phyloP scores from a whole-genome alignment of 2,113 vertebrate species.

The Ceyx melanurus region DNA sequence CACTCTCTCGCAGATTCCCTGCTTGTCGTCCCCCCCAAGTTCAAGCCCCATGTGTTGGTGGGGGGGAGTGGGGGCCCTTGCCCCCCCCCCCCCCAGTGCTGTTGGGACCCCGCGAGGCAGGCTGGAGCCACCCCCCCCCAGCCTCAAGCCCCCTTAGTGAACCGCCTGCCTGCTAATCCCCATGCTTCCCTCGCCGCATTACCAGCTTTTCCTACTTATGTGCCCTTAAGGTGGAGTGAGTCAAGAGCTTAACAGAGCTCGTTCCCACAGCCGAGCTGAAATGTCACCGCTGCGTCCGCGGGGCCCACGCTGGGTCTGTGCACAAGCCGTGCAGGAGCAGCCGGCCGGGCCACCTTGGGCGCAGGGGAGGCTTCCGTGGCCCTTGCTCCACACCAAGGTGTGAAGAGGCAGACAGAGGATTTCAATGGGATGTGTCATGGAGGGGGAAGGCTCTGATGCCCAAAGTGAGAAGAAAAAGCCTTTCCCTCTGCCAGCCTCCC shows the following conservation, averaged over 20 bases:
- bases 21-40: too few relatives aligned
- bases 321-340: background rate
- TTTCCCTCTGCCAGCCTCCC: background rate
- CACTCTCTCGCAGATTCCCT: background rate
- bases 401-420: background rate
- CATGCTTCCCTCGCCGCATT: background rate
- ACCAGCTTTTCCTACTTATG: conserved; percentile 17
- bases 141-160: background rate
- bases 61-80: too few relatives aligned
- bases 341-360: background rate
- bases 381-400: background rate
- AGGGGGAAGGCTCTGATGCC: background rate
- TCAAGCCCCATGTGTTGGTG: too few relatives aligned
- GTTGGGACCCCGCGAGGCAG: background rate
- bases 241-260: background rate
- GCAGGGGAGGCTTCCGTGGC: background rate
- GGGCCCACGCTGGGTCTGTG: background rate
- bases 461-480: conserved; percentile 19
- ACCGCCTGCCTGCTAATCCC: conserved; percentile 44
- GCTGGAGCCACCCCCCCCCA: background rate
- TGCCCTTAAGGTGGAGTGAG: conserved; percentile 43
- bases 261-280: background rate
- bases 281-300: background rate
- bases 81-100: background rate
- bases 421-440: background rate